Conservation (phyloP, 2,113 vertebrate species). For the Emydocephalus ijimae region DNA sequence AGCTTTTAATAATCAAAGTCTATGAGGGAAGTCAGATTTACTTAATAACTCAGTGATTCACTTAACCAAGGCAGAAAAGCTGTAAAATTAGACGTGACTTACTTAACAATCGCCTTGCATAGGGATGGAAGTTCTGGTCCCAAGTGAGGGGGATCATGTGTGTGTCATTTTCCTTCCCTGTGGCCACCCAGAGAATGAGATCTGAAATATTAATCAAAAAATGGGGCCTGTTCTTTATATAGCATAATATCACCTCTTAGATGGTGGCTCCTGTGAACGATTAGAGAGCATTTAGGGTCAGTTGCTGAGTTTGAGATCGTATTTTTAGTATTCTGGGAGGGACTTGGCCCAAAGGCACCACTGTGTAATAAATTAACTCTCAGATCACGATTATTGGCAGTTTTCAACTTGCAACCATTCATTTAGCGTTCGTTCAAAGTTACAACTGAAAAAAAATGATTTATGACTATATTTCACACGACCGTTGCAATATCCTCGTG, state of each 20-base stretch:
- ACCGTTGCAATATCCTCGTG: not conserved
- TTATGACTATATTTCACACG: not conserved
- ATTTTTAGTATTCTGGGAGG: not conserved
- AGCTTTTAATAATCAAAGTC: not conserved
- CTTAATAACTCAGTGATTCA: not conserved
- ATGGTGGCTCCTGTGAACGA: not conserved
- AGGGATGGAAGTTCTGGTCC: not conserved
- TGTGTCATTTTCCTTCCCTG: not conserved
- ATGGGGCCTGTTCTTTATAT: no score
- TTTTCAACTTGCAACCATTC: not conserved
- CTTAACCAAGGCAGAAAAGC: not conserved
- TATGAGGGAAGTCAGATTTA: not conserved
- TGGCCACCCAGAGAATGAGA: not conserved
- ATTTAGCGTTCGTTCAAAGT: not conserved
- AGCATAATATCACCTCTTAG: not conserved
- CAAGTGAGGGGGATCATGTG: not conserved
- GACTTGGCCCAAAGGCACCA: not conserved
- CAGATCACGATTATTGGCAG: not conserved
- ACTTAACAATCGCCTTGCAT: not conserved
- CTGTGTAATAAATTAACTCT: not conserved
- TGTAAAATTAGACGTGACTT: not conserved
- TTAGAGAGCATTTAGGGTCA: not conserved
- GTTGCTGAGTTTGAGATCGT: not conserved
- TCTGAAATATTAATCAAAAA: not conserved
- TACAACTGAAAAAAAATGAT: not conserved